Base-by-base conservation (phyloP, 2,888 invertebrate species). In the Myopa testacea region DNA sequence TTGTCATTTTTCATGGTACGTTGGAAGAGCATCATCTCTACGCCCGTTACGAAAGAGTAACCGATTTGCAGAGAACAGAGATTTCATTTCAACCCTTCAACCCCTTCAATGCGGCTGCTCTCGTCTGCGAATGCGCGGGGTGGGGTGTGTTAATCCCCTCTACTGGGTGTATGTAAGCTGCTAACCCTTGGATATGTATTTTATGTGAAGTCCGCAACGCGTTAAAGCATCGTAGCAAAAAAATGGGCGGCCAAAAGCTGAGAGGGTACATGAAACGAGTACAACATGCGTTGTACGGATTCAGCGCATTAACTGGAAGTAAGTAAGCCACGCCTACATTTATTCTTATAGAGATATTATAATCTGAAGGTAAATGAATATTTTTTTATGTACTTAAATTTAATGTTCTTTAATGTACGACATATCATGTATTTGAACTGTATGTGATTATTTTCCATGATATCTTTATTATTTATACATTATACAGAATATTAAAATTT, bases 41-140 rank as follows among this genome's bases (percentile, higher is more conserved):
- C 62, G 26, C 8, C 62, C 34, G 26, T 62, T 62, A 12, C 26
- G 34, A 3, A 26, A 26, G 62, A n/a, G 26, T 4, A 62, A 62
- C 8, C 40, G 40, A 40, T 40, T 40, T 40, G 4, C 26, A 62
- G 62, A 62, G 26, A 37, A 34, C 55, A 34, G 16, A 71, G 71
- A 38, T 60, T 60, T 34, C 4, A 60, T 71, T 71, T 58, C 71
- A 38, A 26, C 62, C 55, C 63, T 63, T 50, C 38, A 4, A 50
- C 70, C 10, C 67, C 80, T 68, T 76, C 62, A 52, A 75, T 75
- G 79, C 75, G 77, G 78, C 76, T 79, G 68, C 5, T 58, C 3
- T 55, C 10, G n/a, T 19, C n/a, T 16, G 19, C 26, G 62, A 34
- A n/a, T 62, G 19, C n/a, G 4, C 62, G 14, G n/a, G n/a, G 62